Evolutionary conservation across 2,888 invertebrate species (phyloP).

Genomic region (Hypomecis punctinalis): DNA sequence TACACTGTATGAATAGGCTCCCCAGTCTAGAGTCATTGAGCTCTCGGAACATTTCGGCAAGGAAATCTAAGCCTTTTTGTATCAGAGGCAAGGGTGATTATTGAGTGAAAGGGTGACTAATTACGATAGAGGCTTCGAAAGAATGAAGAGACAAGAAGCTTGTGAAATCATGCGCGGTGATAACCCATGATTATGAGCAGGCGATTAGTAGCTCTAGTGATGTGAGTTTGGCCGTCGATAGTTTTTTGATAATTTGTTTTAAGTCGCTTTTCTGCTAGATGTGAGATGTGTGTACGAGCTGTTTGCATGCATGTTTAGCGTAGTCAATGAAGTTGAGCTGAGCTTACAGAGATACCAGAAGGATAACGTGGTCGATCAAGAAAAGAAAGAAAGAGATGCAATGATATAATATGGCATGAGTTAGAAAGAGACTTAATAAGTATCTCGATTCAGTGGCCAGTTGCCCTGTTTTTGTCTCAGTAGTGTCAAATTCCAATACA

Average conservation of each 20-base stretch:
- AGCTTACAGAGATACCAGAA: no score
- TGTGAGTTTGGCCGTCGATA: slow-evolving; percentile 36
- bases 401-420: no score
- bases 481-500: no score
- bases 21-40: slow-evolving; percentile 61
- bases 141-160: slow-evolving; percentile 65
- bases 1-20: slow-evolving; percentile 61
- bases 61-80: slow-evolving; percentile 42
- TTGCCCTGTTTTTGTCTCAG: no score
- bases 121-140: slow-evolving; percentile 57
- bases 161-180: slow-evolving; percentile 68
- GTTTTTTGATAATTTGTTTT: not conserved
- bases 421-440: no score
- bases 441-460: no score
- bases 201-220: slow-evolving; percentile 60
- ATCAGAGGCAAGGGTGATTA: slow-evolving; percentile 35
- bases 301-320: no score
- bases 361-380: no score
- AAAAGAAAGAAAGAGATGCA: no score
- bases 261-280: not conserved
- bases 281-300: not conserved
- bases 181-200: slow-evolving; percentile 69
- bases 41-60: slow-evolving; percentile 29
- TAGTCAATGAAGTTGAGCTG: no score
- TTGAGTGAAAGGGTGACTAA: slow-evolving; percentile 53